A percentile compares a stretch with the other conserved stretches of the same genome.
These are phyloP conservation scores for Oryzias sinensis DNA, from an alignment of 2,797 vertebrate genomes.

Conservation along the genomic window DNA sequence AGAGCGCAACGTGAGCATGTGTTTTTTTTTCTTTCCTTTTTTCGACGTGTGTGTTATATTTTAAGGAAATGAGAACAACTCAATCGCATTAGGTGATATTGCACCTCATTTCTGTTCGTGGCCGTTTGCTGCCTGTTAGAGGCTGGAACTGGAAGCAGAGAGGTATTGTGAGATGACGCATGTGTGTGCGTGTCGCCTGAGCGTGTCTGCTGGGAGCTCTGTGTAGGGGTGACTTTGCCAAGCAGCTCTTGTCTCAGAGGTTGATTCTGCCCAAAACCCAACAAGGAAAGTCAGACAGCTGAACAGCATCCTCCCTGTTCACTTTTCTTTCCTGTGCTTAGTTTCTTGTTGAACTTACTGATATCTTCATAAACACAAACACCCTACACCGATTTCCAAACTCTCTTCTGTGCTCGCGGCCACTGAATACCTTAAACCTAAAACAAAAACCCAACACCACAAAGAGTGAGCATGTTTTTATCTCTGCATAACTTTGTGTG, in stretches of 20 bases:
- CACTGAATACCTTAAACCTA: conserved; percentile 51
- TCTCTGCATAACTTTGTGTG: conserved; percentile 19
- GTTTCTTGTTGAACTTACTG: conserved; percentile 24
- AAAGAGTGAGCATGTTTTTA: conserved; percentile 11
- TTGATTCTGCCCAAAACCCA: conserved; percentile 51
- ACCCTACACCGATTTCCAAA: conserved; percentile 17
- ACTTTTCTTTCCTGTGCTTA: conserved; percentile 14
- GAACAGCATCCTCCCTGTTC: conserved; percentile 30
- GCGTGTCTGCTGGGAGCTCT: conserved; percentile 39
- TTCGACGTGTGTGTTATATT: conserved; percentile 33
- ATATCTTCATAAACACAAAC: background rate
- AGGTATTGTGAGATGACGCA: conserved; percentile 23
- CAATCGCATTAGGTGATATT: conserved; percentile 58
- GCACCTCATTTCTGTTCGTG: conserved; percentile 42
- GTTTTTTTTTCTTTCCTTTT: conserved; percentile 8
- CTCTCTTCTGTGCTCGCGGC: conserved; percentile 37
- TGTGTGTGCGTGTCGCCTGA: conserved; percentile 36
- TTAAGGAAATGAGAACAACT: conserved; percentile 41
- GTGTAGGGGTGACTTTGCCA: conserved; percentile 66
- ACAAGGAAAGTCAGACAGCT: conserved; percentile 65
- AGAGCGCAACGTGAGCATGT: conserved; percentile 27
- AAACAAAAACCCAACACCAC: conserved; percentile 15
- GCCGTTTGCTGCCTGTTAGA: conserved; percentile 38
- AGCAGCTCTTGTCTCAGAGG: conserved; percentile 52
- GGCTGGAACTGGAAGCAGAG: conserved; percentile 35